A percentile compares a stretch with the other conserved stretches of the same genome.
These are phyloP conservation scores for Ptychochromis oligacanthus DNA, from an alignment of 2,113 vertebrate genomes.

Conservation along the genomic window DNA sequence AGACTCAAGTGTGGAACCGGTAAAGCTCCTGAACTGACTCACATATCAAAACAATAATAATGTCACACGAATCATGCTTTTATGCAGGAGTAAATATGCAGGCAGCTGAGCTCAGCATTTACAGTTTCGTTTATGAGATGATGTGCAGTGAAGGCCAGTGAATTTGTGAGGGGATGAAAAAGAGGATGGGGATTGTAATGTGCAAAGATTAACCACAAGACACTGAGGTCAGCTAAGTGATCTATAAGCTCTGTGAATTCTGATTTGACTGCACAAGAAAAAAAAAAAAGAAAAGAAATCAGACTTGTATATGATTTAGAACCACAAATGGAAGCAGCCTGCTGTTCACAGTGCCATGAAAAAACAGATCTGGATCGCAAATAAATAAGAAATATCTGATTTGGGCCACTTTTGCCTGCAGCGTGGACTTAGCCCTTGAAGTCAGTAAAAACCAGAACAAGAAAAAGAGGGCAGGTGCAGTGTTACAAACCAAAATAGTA, in stretches of 20 bases:
- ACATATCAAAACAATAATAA: rapidly evolving
- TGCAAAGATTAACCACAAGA: background rate
- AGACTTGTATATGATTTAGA: background rate
- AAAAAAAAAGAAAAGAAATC: background rate
- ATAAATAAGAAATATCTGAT: background rate
- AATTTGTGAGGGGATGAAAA: background rate
- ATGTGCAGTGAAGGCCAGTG: background rate
- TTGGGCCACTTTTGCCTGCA: background rate
- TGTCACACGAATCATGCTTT: background rate
- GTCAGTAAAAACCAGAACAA: background rate
- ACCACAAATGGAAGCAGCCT: background rate
- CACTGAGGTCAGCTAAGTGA: background rate
- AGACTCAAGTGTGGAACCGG: too few relatives aligned
- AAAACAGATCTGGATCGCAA: background rate
- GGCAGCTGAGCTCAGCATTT: background rate
- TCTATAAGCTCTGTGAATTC: too few relatives aligned
- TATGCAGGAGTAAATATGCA: background rate
- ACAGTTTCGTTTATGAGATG: background rate
- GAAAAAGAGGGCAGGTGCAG: background rate
- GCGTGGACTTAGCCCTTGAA: background rate
- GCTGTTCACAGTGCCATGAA: background rate
- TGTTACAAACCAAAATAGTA: background rate
- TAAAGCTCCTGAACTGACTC: background rate
- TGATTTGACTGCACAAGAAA: too few relatives aligned
- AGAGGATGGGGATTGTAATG: background rate